Base-by-base conservation (phyloP, 2,797 vertebrate species). In the Periophthalmus magnuspinnatus region DNA sequence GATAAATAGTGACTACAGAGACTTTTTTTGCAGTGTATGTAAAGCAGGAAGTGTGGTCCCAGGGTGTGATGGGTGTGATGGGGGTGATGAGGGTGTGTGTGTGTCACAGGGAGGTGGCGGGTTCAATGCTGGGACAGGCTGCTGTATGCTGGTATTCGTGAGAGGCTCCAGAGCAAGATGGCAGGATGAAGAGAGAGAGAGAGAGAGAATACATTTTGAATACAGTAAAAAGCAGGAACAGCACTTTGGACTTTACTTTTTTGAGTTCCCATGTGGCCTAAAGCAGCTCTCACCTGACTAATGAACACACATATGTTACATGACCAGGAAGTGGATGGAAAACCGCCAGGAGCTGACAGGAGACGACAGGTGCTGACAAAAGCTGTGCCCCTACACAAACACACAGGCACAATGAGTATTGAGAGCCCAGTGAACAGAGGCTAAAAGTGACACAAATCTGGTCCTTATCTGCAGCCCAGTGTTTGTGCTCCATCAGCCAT, bases 61-160 rank as follows among this genome's bases (percentile, higher is more conserved):
- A 64, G 75, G 74, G 70, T 34, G 0, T 1, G 87, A 91, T 91
- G 78, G 72, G 73, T 81, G 80, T 0, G 87, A 91, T 91, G 78
- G 72, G 73, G 82, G 80, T 0, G 88, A 91, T 92, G 91, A 90
- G 88, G 79, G 82, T 59, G 48, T 61, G 55, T 75, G 71, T 69
- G 36, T 78, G 80, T 83, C 70, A 74, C 33, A 58, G 70, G 71
- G 69, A 79, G 90, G 81, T 82, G 82, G 89, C 63, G 77, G 92
- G 92, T 93, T 94, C 92, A 94, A 80, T 87, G 89, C 78, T 81
- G 91, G 91, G 91, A 92, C 90, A 91, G 4, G 79, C 66, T 76
- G 28, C 38, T 78, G 74, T 84, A 94, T 94, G 92, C 93, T 93
- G 93, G 93, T 94, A 94, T 94, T 93, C 91, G 91, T 93, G 90